phyloP scores from a whole-genome alignment of 2,888 invertebrate species.

The Galeruca laticollis region DNA sequence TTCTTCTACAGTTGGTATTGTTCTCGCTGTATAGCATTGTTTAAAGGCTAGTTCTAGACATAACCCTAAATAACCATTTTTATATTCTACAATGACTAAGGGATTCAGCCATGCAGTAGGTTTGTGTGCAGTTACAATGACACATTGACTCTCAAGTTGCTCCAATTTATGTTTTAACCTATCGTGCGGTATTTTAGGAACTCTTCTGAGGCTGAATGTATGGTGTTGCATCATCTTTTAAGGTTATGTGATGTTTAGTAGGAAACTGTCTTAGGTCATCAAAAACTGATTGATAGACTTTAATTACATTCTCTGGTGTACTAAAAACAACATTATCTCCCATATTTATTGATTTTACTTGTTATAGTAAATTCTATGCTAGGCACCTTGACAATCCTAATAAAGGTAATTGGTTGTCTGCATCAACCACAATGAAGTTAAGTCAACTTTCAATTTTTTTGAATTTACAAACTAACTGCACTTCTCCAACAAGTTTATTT shows the following conservation, averaged over 20 bases:
- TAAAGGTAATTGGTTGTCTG: conserved; percentile 29
- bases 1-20: conserved; percentile 29
- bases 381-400: conserved; percentile 37
- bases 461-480: not conserved
- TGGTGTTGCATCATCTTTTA: conserved; percentile 38
- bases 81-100: conserved; percentile 19
- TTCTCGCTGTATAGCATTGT: conserved; percentile 24
- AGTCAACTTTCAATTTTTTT: not conserved
- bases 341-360: conserved; percentile 20
- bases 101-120: conserved; percentile 23
- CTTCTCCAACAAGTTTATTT: not conserved
- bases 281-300: conserved; percentile 28
- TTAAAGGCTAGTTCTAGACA: conserved; percentile 40
- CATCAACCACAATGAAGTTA: conserved; percentile 34
- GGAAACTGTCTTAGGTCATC: conserved; percentile 42
- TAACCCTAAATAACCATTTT: conserved; percentile 30
- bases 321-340: conserved; percentile 20
- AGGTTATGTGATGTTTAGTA: conserved; percentile 38
- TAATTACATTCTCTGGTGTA: conserved; percentile 26
- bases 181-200: conserved; percentile 32
- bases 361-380: conserved; percentile 32
- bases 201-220: conserved; percentile 37
- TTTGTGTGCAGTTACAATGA: too few species aligned
- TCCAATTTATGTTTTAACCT: conserved; percentile 26
- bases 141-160: too few species aligned